Evolutionary conservation across 2,797 vertebrate species (phyloP), one percentile per base, ranked within the genome.

Genomic region (Atherinosoma microstoma): DNA sequence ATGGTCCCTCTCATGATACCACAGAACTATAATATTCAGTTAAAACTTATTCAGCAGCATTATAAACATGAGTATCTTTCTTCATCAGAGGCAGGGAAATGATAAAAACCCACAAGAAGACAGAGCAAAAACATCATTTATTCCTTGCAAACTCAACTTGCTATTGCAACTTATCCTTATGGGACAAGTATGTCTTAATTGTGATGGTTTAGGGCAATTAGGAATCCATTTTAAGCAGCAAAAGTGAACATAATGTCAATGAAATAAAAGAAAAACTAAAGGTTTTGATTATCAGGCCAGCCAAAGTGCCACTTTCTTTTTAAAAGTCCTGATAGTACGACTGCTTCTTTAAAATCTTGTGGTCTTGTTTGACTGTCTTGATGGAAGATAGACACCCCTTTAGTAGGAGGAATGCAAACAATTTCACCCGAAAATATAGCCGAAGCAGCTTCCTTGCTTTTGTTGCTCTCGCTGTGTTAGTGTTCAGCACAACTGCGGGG

Each of bases 21-120:
- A 47, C 45, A n/a, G 8, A n/a, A 3, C 18, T 8, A 47, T 47
- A n/a, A 47, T 8, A n/a, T 47, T 9, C 2, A 51, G 51, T 70
- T 49, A 47, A 36, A 69, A 16, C 16, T 62, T 47, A 47, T 30
- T 63, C 69, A 51, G n/a, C 9, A 12, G 18, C 24, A 73, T 9
- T 20, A 40, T 59, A 24, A 60, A 40, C 4, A 49, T 24, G 15
- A 24, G 47, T 45, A 58, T 56, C 20, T 20, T 61, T 16, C 27
- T 27, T 27, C 18, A 38, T 13, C 51, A 7, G 20, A 61, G 59
- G 27, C 24, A 73, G 56, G 56, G 58, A 24, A 49, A 35, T 29
- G 9, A 72, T 27, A 10, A 76, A 34, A 66, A 32, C 32, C 35
- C 51, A 20, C 30, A 40, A 58, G 29, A 40, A 57, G 15, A 30